Evolutionary conservation across 2,113 vertebrate genomes (phyloP), one percentile per base, ranked within the genome.

Genomic region (Myodes glareolus): DNA sequence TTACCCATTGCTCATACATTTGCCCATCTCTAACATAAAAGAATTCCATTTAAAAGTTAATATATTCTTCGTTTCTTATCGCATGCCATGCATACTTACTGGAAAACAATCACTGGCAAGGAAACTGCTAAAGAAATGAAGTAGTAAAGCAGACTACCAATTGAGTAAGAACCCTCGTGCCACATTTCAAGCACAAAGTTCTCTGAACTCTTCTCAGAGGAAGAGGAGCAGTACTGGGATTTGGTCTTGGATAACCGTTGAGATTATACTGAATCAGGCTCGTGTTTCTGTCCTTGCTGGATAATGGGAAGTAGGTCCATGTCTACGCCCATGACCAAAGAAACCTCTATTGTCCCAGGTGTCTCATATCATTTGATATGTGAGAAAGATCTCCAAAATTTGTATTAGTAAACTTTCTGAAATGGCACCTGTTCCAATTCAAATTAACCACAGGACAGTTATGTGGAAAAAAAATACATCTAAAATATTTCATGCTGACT

Each of bases 401-500:
- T 86, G 27, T 73, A 84, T 25, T 27, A 42, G 7, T 61, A 89
- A 63, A 14, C 70, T 61, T 91, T 77, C 70, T 39, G 10, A 86
- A 77, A 96, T 88, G 50, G 42, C 3, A 92, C 13, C 7, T 81
- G 92, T 78, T 91, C 36, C 58, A 85, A 25, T 67, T 25, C 12
- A 85, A 45, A 68, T 77, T 90, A 75, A 81, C 81, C 85, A 70
- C 7, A 61, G 45, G 33, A 42, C 25, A 68, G 21, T 55, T 77
- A 81, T 14, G 14, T 55, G 73, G 55, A 17, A n/a, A 90, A n/a
- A 90, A 96, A 96, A 93, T 61, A 58, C 3, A 90, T 36, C 14
- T 70, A 16, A 92, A 93, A 70, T 85, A 80, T 91, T 96, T 50
- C 27, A 94, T 88, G 9, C 70, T 14, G 92, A 95, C 92, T 93